A percentile compares a stretch with the other conserved stretches of the same genome.
Evolutionary conservation across 2,113 vertebrate species (phyloP).

Genomic region (Spizaetus ornatus): DNA sequence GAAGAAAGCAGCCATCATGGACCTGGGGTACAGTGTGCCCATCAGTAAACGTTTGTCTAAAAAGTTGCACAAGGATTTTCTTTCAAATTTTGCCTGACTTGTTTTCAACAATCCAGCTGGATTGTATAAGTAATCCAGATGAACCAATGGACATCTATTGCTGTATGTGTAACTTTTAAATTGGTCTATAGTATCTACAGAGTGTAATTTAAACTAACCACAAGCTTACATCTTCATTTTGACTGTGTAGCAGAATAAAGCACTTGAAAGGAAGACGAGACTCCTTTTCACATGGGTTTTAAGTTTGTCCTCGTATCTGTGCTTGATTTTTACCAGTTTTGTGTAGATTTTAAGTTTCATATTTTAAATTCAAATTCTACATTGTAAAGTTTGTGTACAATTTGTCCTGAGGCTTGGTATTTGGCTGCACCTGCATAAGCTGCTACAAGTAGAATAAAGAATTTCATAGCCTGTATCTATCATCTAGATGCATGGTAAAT

Average conservation of each 20-base stretch:
- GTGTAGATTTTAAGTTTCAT: slow-evolving; percentile 85
- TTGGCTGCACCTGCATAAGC: slow-evolving; percentile 86
- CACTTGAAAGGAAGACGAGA: slow-evolving; percentile 75
- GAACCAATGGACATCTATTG: slow-evolving; percentile 83
- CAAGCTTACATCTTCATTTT: slow-evolving; percentile 79
- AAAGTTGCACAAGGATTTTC: slow-evolving; percentile 74
- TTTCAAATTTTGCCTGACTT: slow-evolving; percentile 72
- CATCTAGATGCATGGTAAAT: slow-evolving; percentile 88
- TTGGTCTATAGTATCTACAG: slow-evolving; percentile 89
- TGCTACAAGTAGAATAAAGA: slow-evolving; percentile 84
- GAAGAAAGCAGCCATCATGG: slow-evolving; percentile 95
- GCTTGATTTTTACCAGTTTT: slow-evolving; percentile 90
- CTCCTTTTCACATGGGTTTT: slow-evolving; percentile 78
- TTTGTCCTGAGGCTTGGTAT: slow-evolving; percentile 86
- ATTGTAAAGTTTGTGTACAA: slow-evolving; percentile 86
- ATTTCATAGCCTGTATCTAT: slow-evolving; percentile 85
- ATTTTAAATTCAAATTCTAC: slow-evolving; percentile 84
- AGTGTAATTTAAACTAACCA: slow-evolving; percentile 94
- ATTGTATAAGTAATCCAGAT: slow-evolving; percentile 75
- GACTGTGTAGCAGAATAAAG: slow-evolving; percentile 80
- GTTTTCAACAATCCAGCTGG: slow-evolving; percentile 71
- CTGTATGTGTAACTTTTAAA: slow-evolving; percentile 89
- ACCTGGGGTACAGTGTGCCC: slow-evolving; percentile 96
- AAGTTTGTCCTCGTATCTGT: slow-evolving; percentile 80
- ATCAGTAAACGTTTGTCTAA: slow-evolving; percentile 83